phyloP scores from a whole-genome alignment of 2,888 invertebrate genomes.

The Drosophila leonis region DNA sequence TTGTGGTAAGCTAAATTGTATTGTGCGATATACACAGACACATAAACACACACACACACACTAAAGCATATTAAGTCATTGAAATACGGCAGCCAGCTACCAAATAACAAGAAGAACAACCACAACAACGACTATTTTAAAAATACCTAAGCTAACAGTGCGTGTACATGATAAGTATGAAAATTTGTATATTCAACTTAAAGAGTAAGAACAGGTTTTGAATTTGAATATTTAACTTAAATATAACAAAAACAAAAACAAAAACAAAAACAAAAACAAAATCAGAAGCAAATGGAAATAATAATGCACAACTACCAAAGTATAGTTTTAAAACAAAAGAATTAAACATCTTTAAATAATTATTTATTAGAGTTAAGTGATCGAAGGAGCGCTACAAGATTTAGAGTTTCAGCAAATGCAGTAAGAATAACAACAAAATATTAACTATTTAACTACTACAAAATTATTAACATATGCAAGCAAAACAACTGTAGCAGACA shows the following conservation, averaged over 20 bases:
- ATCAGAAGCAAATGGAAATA: slow-evolving; percentile 64
- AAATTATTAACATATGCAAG: slow-evolving; percentile 50
- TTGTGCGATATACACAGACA: slow-evolving; percentile 43
- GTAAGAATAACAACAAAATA: slow-evolving; percentile 52
- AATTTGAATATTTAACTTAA: slow-evolving; percentile 73
- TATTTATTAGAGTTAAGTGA: slow-evolving; percentile 44
- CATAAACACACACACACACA: slow-evolving; percentile 29
- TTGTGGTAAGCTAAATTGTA: slow-evolving; percentile 69
- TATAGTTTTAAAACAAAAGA: slow-evolving; percentile 48
- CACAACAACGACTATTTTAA: slow-evolving; percentile 83
- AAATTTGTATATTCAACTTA: slow-evolving; percentile 77
- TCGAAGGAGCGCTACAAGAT: slow-evolving; percentile 71
- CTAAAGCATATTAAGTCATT: slow-evolving; percentile 30
- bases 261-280: slow-evolving; percentile 32
- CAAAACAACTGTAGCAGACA: slow-evolving; percentile 63
- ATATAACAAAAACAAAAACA: slow-evolving; percentile 33
- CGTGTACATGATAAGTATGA: slow-evolving; percentile 68
- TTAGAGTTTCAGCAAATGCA: slow-evolving; percentile 79
- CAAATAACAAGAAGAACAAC: slow-evolving; percentile 62
- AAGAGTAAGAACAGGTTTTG: slow-evolving; percentile 75
- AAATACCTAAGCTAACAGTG: slow-evolving; percentile 72
- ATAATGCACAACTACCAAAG: slow-evolving; percentile 72
- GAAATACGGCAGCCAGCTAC: slow-evolving; percentile 57
- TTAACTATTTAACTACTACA: slow-evolving; percentile 46
- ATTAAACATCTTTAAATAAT: slow-evolving; percentile 50